Conservation (phyloP, 2,797 vertebrate species). For the Sebastes variabilis region DNA sequence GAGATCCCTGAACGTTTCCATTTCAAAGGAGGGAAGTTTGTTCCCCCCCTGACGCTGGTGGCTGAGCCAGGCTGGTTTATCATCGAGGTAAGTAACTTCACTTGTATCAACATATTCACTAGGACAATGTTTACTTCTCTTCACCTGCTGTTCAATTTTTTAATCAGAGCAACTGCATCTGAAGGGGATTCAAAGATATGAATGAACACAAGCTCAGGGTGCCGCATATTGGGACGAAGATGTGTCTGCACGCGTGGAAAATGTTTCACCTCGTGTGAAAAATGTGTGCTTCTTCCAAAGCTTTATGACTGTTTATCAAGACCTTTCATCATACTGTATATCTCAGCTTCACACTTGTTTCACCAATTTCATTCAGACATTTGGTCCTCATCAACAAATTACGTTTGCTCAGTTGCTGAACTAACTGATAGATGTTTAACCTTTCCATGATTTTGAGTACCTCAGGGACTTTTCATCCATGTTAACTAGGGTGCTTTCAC, state of each 20-base stretch:
- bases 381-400: background rate
- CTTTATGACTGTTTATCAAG: background rate
- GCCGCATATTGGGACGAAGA: background rate
- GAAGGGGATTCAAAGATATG: background rate
- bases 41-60: conserved; percentile 91
- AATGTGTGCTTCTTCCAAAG: background rate
- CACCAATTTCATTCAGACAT: background rate
- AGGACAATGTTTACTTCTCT: background rate
- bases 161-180: no score
- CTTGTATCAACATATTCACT: background rate
- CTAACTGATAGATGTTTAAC: background rate
- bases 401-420: background rate
- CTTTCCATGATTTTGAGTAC: background rate
- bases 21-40: conserved; percentile 91
- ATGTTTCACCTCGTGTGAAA: background rate
- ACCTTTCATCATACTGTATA: background rate
- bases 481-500: no score
- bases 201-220: background rate
- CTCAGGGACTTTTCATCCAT: background rate
- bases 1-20: conserved; percentile 89
- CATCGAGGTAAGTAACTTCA: conserved; percentile 83
- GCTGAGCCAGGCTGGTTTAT: conserved; percentile 95
- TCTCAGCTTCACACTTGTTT: background rate
- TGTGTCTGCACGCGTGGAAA: background rate
- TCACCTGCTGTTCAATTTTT: background rate